phyloP scores from a whole-genome alignment of 2,888 invertebrate genomes.

The Amphipoea lucens region DNA sequence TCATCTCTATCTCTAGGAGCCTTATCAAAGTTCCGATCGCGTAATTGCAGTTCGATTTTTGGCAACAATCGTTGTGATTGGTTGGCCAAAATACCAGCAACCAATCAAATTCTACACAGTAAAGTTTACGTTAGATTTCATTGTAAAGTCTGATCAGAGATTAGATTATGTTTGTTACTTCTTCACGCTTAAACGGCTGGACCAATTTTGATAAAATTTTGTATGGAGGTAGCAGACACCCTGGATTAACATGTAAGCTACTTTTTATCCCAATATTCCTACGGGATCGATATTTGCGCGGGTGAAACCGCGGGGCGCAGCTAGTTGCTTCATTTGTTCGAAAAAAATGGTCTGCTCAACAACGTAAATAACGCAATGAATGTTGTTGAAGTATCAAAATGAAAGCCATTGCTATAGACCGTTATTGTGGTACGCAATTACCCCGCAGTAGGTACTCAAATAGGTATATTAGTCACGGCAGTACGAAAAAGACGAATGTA shows the following conservation, averaged over 20 bases:
- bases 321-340: no score
- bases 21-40: conserved; percentile 4
- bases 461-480: neutral
- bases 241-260: no score
- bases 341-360: neutral
- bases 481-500: neutral
- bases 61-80: conserved; percentile 9
- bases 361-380: neutral
- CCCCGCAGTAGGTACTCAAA: neutral
- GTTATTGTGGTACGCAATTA: neutral
- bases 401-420: neutral
- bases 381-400: neutral
- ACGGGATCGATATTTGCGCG: no score
- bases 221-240: no score
- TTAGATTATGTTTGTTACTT: conserved; percentile 2
- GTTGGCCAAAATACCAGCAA: conserved; percentile 2
- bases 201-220: no score
- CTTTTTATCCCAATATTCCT: no score
- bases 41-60: neutral
- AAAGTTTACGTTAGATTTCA: conserved; percentile 14
- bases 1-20: neutral
- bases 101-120: conserved; percentile 24
- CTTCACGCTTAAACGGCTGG: no score
- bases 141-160: conserved; percentile 15
- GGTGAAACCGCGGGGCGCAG: no score